phyloP scores from a whole-genome alignment of 2,888 invertebrate genomes.

The Sericinus montela region DNA sequence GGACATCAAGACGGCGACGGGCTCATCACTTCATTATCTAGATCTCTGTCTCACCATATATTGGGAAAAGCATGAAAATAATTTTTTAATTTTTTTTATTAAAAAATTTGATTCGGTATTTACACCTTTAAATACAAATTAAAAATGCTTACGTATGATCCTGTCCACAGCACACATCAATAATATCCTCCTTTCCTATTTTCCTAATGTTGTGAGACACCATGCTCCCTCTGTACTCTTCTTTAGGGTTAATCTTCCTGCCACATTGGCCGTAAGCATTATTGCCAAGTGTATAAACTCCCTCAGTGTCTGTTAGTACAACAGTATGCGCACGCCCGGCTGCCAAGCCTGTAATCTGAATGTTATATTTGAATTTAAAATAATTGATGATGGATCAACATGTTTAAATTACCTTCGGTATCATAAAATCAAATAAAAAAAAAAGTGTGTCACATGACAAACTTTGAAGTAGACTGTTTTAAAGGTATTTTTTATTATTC shows the following conservation, averaged over 20 bases:
- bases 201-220: constrained; percentile 82
- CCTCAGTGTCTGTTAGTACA: constrained; percentile 87
- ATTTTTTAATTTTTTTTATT: not conserved
- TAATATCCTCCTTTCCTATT: constrained; percentile 81
- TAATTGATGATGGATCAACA: too few relatives aligned
- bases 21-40: too few relatives aligned
- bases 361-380: not conserved
- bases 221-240: constrained; percentile 84
- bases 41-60: too few relatives aligned
- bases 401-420: too few relatives aligned
- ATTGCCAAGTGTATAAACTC: constrained; percentile 91
- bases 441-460: too few relatives aligned
- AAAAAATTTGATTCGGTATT: not conserved
- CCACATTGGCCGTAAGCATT: constrained; percentile 98
- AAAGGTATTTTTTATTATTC: too few relatives aligned
- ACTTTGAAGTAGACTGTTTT: too few relatives aligned
- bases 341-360: constrained; percentile 72
- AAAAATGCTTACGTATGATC: constrained; percentile 86
- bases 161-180: constrained; percentile 90
- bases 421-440: too few relatives aligned
- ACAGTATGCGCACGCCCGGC: constrained; percentile 94
- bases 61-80: constrained; percentile 75
- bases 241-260: constrained; percentile 85
- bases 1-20: too few relatives aligned
- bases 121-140: not conserved